Conservation (phyloP, 2,888 invertebrate species). For the Meiosimyza decipiens region DNA sequence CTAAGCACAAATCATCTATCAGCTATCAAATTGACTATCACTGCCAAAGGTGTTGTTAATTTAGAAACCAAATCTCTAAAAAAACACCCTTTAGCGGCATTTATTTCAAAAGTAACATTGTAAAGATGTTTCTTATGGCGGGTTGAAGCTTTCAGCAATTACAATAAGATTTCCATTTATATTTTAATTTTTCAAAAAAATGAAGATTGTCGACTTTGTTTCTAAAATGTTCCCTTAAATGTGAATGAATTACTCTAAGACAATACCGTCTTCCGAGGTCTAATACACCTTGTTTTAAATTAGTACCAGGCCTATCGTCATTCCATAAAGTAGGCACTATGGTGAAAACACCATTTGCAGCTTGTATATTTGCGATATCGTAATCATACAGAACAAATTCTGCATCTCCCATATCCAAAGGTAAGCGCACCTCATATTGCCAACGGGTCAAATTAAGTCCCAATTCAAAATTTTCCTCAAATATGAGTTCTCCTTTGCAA, state of each 20-base stretch:
- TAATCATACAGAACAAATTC: slow-evolving; percentile 68
- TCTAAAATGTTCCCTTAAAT: too few species aligned
- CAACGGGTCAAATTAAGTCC: slow-evolving; percentile 67
- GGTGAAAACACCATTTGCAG: slow-evolving; percentile 58
- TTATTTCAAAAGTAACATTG: too few species aligned
- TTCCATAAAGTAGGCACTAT: slow-evolving; percentile 64
- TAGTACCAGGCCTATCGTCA: slow-evolving; percentile 49
- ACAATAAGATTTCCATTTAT: too few species aligned
- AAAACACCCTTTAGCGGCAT: background rate
- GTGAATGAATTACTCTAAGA: too few species aligned
- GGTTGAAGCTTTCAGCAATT: too few species aligned
- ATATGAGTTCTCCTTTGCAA: slow-evolving; percentile 70
- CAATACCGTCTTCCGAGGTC: slow-evolving; percentile 62
- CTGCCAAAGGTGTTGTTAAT: too few species aligned
- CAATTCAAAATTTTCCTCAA: slow-evolving; percentile 73
- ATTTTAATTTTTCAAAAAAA: too few species aligned
- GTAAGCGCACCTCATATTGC: slow-evolving; percentile 72
- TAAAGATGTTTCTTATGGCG: too few species aligned
- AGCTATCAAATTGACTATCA: too few species aligned
- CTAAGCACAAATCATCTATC: too few species aligned
- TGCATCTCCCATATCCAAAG: slow-evolving; percentile 67
- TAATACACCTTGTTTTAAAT: slow-evolving; percentile 57
- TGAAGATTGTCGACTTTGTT: too few species aligned
- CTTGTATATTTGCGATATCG: slow-evolving; percentile 50
- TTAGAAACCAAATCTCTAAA: too few species aligned